Percentiles rank a stretch among this genome's conserved stretches.
These are phyloP conservation scores for Gopherus evgoodei DNA, from an alignment of 2,113 vertebrate species.

Conservation along the genomic window DNA sequence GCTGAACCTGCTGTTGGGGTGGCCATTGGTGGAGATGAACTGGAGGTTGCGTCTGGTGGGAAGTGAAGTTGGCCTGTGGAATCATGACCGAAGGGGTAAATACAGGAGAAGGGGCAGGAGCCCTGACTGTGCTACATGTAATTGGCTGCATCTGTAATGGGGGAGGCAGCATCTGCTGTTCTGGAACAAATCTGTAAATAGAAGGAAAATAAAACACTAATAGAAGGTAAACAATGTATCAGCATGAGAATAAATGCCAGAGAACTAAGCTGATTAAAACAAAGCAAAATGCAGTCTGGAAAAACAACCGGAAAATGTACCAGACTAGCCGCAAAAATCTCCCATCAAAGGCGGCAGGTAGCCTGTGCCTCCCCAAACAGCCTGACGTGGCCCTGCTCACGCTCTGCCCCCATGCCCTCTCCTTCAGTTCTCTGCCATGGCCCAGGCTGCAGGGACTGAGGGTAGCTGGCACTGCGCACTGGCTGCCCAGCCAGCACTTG, in stretches of 20 bases:
- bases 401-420: too few species aligned
- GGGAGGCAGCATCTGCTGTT: constrained; percentile 80
- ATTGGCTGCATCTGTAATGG: constrained; percentile 77
- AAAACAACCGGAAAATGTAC: not conserved
- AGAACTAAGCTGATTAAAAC: not conserved
- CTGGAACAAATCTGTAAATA: constrained; percentile 79
- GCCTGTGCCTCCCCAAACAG: too few species aligned
- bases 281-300: not conserved
- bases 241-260: accelerated
- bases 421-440: too few species aligned
- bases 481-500: too few species aligned
- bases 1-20: constrained; percentile 77
- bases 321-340: not conserved
- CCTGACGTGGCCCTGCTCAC: too few species aligned
- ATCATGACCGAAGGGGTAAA: constrained; percentile 83
- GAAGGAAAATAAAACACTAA: not conserved
- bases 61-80: constrained; percentile 76
- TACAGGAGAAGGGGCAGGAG: constrained; percentile 74
- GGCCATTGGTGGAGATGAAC: constrained; percentile 76
- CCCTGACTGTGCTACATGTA: constrained; percentile 75
- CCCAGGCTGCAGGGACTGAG: too few species aligned
- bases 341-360: too few species aligned
- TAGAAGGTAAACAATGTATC: not conserved
- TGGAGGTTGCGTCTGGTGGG: constrained; percentile 76
- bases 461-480: too few species aligned